phyloP scores from a whole-genome alignment of 2,113 vertebrate species.

The Eptesicus fuscus region DNA sequence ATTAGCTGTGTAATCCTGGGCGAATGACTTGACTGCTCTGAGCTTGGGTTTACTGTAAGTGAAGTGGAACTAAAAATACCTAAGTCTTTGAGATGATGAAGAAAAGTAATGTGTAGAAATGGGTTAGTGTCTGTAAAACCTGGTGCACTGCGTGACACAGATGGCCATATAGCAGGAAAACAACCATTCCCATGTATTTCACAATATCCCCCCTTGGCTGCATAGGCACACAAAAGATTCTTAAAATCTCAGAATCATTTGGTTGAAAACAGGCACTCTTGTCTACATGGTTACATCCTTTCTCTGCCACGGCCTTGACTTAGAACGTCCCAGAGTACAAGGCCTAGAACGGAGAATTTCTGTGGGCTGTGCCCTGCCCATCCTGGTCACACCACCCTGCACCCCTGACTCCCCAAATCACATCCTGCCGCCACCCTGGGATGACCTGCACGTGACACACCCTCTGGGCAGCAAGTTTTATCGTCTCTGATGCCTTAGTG shows the following conservation, averaged over 20 bases:
- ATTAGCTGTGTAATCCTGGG: background rate
- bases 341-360: background rate
- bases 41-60: background rate
- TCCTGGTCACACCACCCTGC: background rate
- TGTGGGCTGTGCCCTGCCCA: background rate
- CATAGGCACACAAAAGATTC: background rate
- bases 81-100: background rate
- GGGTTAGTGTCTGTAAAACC: background rate
- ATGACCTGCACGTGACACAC: background rate
- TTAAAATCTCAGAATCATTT: background rate
- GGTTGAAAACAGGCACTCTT: background rate
- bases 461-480: no score
- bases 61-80: background rate
- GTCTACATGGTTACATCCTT: background rate
- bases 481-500: no score
- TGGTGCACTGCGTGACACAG: background rate
- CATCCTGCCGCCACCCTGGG: background rate
- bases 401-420: background rate
- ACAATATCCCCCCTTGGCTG: background rate
- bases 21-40: background rate
- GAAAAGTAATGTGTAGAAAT: background rate
- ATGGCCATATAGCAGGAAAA: background rate
- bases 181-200: background rate
- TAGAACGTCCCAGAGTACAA: background rate
- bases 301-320: background rate